Conservation (phyloP, 2,888 invertebrate species). For the Neocrepidodera transversa region DNA sequence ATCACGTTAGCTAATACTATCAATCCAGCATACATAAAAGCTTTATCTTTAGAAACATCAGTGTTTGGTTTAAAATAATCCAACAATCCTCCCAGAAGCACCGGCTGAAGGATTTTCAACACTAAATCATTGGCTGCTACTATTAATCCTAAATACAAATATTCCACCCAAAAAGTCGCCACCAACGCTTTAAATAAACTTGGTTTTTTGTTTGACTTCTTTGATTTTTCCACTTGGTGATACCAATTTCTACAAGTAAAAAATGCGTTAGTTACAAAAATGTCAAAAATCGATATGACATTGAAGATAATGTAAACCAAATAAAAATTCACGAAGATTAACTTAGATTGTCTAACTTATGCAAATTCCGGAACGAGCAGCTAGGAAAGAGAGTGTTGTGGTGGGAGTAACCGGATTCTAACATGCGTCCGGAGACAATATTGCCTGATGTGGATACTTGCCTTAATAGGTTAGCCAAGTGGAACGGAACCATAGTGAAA, state of each 20-base stretch:
- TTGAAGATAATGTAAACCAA: no score
- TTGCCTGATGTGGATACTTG: no score
- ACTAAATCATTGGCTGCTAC: constrained; percentile 65
- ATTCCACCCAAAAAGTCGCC: constrained; percentile 71
- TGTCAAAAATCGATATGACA: no score
- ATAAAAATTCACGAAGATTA: no score
- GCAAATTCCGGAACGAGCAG: no score
- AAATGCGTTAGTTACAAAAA: background rate
- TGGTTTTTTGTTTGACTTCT: constrained; percentile 65
- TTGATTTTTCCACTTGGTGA: constrained; percentile 66
- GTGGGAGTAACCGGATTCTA: no score
- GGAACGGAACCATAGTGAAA: no score
- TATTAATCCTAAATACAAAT: constrained; percentile 67
- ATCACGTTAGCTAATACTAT: constrained; percentile 64
- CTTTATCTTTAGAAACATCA: constrained; percentile 63
- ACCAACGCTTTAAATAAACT: constrained; percentile 70
- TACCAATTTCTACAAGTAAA: constrained; percentile 68
- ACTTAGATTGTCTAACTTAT: no score
- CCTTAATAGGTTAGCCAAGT: no score
- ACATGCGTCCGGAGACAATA: no score
- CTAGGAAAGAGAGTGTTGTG: no score
- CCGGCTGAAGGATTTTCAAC: constrained; percentile 68
- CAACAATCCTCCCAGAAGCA: constrained; percentile 69
- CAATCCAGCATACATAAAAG: constrained; percentile 66
- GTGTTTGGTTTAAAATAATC: constrained; percentile 67